A percentile compares a stretch with the other conserved stretches of the same genome.
Evolutionary conservation across 2,113 vertebrate genomes (phyloP).

Genomic region (Otocyon megalotis): DNA sequence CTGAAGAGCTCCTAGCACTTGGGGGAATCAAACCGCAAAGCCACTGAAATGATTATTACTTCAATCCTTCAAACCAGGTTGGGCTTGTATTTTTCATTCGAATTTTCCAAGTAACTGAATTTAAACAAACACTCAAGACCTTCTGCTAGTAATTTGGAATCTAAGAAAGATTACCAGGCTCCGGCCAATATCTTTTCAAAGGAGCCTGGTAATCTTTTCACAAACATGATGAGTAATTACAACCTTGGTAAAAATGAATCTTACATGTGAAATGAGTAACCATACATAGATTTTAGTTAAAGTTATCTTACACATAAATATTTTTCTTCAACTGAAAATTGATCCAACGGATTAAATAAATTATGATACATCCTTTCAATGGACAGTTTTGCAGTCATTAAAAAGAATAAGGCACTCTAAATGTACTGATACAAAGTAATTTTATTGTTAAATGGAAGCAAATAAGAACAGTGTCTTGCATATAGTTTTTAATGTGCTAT

Average conservation of each 20-base stretch:
- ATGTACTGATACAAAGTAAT: neutral
- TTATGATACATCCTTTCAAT: neutral
- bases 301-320: neutral
- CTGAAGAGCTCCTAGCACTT: neutral
- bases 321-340: constrained; percentile 52
- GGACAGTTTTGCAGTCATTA: neutral
- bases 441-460: neutral
- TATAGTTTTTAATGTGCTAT: neutral
- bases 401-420: neutral
- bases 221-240: neutral
- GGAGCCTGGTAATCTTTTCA: neutral
- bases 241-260: neutral
- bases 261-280: neutral
- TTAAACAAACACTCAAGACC: neutral
- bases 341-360: neutral
- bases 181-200: neutral
- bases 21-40: neutral
- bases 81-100: neutral
- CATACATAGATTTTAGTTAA: neutral
- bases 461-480: neutral
- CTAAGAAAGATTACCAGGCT: too few relatives aligned
- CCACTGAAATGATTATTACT: neutral
- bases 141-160: too few relatives aligned
- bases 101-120: neutral
- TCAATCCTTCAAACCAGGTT: neutral